Base-by-base conservation (phyloP, 2,113 vertebrate genomes). In the Astur gentilis region DNA sequence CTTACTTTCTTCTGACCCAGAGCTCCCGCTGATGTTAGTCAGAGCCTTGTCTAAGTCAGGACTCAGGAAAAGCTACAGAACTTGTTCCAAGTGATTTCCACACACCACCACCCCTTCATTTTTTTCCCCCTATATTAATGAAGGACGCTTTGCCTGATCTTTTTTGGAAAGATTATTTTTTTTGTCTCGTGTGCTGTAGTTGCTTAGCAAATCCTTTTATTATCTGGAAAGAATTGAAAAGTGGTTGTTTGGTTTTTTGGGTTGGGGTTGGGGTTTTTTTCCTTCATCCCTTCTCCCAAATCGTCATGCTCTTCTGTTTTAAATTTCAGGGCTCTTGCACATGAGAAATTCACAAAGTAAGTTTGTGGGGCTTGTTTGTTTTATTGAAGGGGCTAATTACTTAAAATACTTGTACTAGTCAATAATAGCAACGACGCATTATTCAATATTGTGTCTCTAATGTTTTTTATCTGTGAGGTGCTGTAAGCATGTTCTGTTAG, bases 321-420 rank as follows among this genome's bases (percentile, higher is more conserved):
- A 85, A 79, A 72, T 98, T 98, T 38, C 97, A 99, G 99, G 98
- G 99, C 99, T 75, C 99, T 99, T 7, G 99, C 99, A 82, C 99
- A 99, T 32, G 98, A 99, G 97, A 99, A 99, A 96, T 99, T 99
- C 97, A 99, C 99, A 93, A 99, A 99, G 99, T 99, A 98, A 99
- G 99, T 99, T 82, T 80, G 31, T 58, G 90, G 62, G 38, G 13
- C 16, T 94, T 40, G 25, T 72, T 95, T 96, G 84, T 90, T 95
- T 76, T 93, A 29, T 45, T 70, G 36, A 88, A 79, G 73, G 54
- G 72, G 18, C 12, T 47, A n/a, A 72, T 95, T 79, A 79, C 29
- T 89, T 92, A 60, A 88, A 89, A 78, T 81, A 36, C 80, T 81
- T 73, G 67, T 78, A 55, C 64, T 60, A 44, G 44, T 85, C 83